Base-by-base conservation (phyloP, 2,113 vertebrate species). In the Xiphophorus couchianus region DNA sequence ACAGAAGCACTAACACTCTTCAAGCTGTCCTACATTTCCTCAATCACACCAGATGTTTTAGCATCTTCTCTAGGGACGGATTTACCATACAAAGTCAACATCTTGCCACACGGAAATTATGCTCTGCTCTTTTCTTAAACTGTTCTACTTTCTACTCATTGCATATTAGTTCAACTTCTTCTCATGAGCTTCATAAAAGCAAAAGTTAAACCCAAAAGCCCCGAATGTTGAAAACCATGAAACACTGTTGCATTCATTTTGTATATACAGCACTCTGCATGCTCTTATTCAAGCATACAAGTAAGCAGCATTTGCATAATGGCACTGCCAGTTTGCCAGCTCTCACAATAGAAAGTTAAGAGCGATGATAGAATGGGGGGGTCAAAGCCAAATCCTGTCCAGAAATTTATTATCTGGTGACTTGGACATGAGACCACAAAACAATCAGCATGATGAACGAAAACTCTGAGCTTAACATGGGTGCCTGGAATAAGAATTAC, bases 401-500 rank as follows among this genome's bases (percentile, higher is more conserved):
- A 51, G 44, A 81, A 74, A 84, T 74, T 80, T 81, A 86, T 72
- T 65, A 74, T 69, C 69, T 51, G 69, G 74, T 81, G 71, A 78
- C 48, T 27, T 28, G 69, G 37, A 77, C 78, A 77, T 71, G 73
- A 61, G 62, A 70, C 33, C 39, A 19, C 6, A 12, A 81, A 86
- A 86, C 71, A 80, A 86, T 62, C 65, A 37, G 4, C 79, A 71
- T 30, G 29, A 37, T 37, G 35, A 37, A 37, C 3, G 35, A 37
- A 37, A 37, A 37, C 35, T 37, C 35, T 37, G 35, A 29, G 76
- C 80, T 81, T 84, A 60, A 66, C 62, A 58, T 61, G 44, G 33
- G 3, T 42, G 58, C 65, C 62, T 37, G 17, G 61, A 27, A 15
- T 58, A 31, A 77, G 31, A 70, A 67, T 42, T 22, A 37, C 7